A percentile compares a stretch with the other conserved stretches of the same genome.
Evolutionary conservation across 2,113 vertebrate species (phyloP).

Genomic region (Syngnathus floridae): DNA sequence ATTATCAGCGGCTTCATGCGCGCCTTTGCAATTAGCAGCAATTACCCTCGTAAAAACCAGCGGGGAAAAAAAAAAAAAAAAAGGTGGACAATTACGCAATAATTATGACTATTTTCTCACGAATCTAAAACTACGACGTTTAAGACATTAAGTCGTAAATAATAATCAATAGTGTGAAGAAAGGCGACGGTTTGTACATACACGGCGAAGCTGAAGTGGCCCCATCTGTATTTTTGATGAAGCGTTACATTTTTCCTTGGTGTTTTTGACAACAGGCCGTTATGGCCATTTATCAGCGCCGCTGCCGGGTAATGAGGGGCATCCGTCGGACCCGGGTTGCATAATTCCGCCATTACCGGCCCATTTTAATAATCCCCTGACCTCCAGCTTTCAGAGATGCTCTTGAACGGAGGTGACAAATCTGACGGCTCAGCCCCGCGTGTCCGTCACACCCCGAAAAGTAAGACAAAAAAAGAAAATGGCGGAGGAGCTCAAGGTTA

Average conservation of each 20-base stretch:
- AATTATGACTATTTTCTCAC: conserved; percentile 1
- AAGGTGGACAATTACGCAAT: conserved; percentile 72
- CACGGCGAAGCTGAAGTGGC: conserved; percentile 19
- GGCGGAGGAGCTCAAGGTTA: conserved; percentile 46
- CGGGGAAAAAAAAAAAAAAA: conserved; percentile 58
- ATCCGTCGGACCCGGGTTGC: conserved; percentile 61
- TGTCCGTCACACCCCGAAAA: conserved; percentile 23
- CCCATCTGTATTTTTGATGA: conserved; percentile 66
- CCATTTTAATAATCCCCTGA: conserved; percentile 71
- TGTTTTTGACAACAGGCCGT: conserved; percentile 67
- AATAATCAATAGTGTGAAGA: conserved; percentile 8
- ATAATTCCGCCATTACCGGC: conserved; percentile 71
- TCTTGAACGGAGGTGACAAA: conserved; percentile 65
- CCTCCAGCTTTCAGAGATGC: conserved; percentile 68
- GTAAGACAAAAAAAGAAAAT: conserved; percentile 32
- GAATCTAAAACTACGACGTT: background rate
- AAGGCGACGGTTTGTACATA: background rate
- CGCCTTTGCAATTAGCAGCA: conserved; percentile 85
- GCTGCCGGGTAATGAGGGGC: conserved; percentile 62
- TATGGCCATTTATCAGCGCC: conserved; percentile 62
- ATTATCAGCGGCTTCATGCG: conserved; percentile 84
- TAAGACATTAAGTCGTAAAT: conserved; percentile 34
- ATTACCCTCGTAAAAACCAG: conserved; percentile 90
- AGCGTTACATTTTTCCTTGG: conserved; percentile 56
- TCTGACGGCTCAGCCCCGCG: conserved; percentile 30